phyloP scores from a whole-genome alignment of 1,140 invertebrate genomes.

The Araneus ventricosus region DNA sequence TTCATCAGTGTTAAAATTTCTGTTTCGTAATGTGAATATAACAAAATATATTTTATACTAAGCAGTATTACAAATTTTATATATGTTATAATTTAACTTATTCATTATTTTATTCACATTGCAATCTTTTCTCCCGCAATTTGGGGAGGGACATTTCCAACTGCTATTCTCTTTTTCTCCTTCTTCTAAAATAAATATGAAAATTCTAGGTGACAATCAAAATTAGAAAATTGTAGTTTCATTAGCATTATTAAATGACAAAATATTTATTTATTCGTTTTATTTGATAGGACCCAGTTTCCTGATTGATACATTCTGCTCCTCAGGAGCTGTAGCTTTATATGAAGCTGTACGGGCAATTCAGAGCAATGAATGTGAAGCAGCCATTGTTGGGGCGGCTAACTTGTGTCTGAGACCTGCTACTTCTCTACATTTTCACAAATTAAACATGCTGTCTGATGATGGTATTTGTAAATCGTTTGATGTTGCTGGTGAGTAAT shows the following conservation, averaged over 20 bases:
- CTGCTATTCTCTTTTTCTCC: no score
- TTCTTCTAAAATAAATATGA: no score
- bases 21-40: no score
- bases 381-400: constrained; percentile 93
- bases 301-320: constrained; percentile 96
- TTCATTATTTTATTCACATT: no score
- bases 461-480: constrained; percentile 96
- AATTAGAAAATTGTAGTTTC: not conserved
- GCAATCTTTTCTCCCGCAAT: no score
- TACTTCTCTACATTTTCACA: constrained; percentile 94
- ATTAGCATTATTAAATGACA: not conserved
- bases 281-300: constrained; percentile 89
- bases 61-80: no score
- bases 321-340: constrained; percentile 93
- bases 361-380: constrained; percentile 91
- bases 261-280: constrained; percentile 29
- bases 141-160: no score
- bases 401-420: constrained; percentile 93
- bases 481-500: constrained; percentile 88
- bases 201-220: no score
- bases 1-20: no score
- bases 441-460: constrained; percentile 92
- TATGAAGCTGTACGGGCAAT: constrained; percentile 92
- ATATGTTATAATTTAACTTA: no score
- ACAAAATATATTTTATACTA: no score